Base-by-base conservation (phyloP, 2,888 invertebrate species). In the Plebejus melissa region DNA sequence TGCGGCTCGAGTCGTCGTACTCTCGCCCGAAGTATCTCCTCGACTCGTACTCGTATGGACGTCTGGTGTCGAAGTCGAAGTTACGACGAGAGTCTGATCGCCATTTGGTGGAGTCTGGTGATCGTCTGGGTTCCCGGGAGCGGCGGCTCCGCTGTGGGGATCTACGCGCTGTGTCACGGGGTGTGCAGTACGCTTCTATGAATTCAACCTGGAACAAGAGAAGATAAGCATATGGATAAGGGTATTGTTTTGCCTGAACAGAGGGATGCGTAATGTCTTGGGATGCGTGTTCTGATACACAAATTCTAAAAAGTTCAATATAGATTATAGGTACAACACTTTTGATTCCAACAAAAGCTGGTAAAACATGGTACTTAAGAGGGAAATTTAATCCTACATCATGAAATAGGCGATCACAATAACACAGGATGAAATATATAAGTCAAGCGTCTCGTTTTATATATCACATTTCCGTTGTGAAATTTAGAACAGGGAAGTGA, bases 101-200 rank as follows among this genome's bases (percentile, higher is more conserved):
- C 91, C 93, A 93, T 92, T 86, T 87, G 84, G 87, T 84, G 76
- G 90, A 86, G 82, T 93, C 91, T 32, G 92, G 91, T 74, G 94
- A 91, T 69, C 93, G 88, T 38, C 91, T 87, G 74, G 88, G 85
- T 77, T 91, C 93, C 75, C 93, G 84, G 38, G 93, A 91, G 75
- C 92, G 88, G 76, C 93, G 91, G 77, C 84, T 88, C 82, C 91
- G 89, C 82, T 89, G 91, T 80, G 93, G 92, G 11, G 93, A 92
- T 71, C 92, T 88, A 50, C 90, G 88, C 16, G 93, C 90, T 82
- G 95, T 96, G 86, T 96, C 96, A 79, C 95, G 94, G 22, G 96
- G 96, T 83, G 96, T 96, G 84, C 96, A 96, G 86, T 96, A 96
- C 77, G 95, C 95, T 87, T 96, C 96, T 87, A 96, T 91, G 81